Evolutionary conservation across 2,888 invertebrate species (phyloP), one percentile per base, ranked within the genome.

Genomic region (Drosophila subquinaria): DNA sequence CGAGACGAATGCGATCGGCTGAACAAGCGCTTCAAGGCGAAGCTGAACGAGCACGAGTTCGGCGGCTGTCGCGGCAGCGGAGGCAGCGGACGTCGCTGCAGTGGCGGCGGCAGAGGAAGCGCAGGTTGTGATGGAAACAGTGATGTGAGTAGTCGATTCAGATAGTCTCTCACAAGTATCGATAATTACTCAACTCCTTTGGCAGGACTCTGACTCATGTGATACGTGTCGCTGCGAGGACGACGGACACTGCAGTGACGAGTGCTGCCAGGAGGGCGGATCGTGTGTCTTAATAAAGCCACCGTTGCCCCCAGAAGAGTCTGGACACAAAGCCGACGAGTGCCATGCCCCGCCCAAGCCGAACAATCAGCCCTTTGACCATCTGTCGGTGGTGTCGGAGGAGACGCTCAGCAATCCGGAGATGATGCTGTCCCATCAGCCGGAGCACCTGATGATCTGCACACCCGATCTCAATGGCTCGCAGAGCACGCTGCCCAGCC

Each of bases 1-100:
- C 94, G 97, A 36, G 97, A 97, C 92, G 97, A 97, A 93, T 97
- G 97, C 93, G 97, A 97, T 92, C 95, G 97, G 60, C 94, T 97
- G 82, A 97, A 97, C 93, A 96, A 95, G 87, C 94, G 97, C 91
- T 94, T 97, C 89, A 95, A 95, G 64, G 95, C 94, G 36, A 90
- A 91, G 69, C 75, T 94, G 90, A 82, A 74, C 45, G 90, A 90
- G 20, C 88, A 90, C 35, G 92, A 92, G 20, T 90, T 79, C 48
- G 80, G 76, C 0, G 82, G 78, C 2, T 82, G 86, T 62, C 82
- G 91, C 10, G 88, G 81, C 50, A 90, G 90, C 69, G 90, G 90
- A 0, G 86, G 86, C 15, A 89, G 87, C 52, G 86, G 79, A 15
- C 72, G 70, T 10, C 88, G 84, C 6, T 88, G 85, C 48, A 91